Evolutionary conservation across 1,140 invertebrate genomes (phyloP).

Genomic region (Drosophila subobscura): DNA sequence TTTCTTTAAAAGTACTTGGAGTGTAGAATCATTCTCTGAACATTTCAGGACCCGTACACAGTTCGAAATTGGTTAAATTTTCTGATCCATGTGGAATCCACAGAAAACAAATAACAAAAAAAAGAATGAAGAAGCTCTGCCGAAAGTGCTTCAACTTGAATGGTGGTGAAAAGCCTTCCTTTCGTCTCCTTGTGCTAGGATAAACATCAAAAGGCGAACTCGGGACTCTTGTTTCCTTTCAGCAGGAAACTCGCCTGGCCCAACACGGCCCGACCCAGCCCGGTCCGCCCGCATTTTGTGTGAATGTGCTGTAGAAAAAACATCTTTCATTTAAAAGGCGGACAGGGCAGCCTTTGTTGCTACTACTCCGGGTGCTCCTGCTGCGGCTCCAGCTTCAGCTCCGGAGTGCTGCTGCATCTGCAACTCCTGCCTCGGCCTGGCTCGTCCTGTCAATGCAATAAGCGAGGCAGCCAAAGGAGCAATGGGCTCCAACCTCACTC

Average conservation of each 20-base stretch:
- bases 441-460: constrained; percentile 77
- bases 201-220: constrained; percentile 66
- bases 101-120: neutral
- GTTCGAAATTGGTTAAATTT: too few species aligned
- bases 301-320: constrained; percentile 44
- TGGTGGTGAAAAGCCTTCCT: constrained; percentile 27
- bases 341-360: constrained; percentile 51
- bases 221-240: constrained; percentile 57
- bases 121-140: constrained; percentile 5
- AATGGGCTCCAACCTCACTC: constrained; percentile 34
- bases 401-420: constrained; percentile 20
- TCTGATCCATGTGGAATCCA: constrained; percentile 1
- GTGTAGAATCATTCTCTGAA: too few species aligned
- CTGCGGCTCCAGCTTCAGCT: constrained; percentile 6
- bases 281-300: constrained; percentile 43
- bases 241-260: constrained; percentile 62
- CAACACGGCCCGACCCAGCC: too few species aligned
- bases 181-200: constrained; percentile 44
- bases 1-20: neutral
- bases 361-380: constrained; percentile 37
- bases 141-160: constrained; percentile 33
- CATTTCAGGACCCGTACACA: too few species aligned
- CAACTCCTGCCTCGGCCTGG: neutral
- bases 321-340: constrained; percentile 64
- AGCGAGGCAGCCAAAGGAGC: constrained; percentile 69